These are phyloP conservation scores for Siphamia tubifer DNA, from an alignment of 2,113 vertebrate genomes.

Conservation along the genomic window DNA sequence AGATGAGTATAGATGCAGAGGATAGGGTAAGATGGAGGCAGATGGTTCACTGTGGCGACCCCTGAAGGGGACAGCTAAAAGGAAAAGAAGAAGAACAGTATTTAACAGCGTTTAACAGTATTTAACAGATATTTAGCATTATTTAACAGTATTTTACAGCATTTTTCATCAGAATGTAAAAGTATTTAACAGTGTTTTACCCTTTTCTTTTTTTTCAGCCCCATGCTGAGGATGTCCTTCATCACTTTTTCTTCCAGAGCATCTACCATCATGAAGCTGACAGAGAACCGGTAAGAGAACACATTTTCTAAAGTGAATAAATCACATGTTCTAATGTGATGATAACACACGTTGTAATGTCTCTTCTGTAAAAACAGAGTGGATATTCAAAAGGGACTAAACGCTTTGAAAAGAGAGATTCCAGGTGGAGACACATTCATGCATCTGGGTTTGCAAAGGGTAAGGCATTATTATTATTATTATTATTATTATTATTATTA, in stretches of 20 bases:
- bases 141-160: too few relatives aligned
- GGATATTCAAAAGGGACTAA: conserved; percentile 83
- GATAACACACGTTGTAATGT: neutral
- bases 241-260: conserved; percentile 88
- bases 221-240: conserved; percentile 89
- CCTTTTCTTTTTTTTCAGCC: conserved; percentile 76
- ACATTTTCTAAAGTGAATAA: neutral
- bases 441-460: conserved; percentile 85
- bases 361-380: conserved; percentile 68
- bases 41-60: too few relatives aligned
- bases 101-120: too few relatives aligned
- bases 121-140: too few relatives aligned
- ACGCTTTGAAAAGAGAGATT: conserved; percentile 77
- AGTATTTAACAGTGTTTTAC: too few relatives aligned
- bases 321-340: neutral
- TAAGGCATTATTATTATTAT: neutral
- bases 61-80: too few relatives aligned
- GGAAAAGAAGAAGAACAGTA: too few relatives aligned
- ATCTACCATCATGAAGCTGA: conserved; percentile 85
- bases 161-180: too few relatives aligned
- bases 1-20: too few relatives aligned
- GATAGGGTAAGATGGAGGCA: too few relatives aligned
- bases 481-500: too few relatives aligned
- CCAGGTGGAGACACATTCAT: conserved; percentile 88
- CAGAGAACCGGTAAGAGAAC: conserved; percentile 84